Percentiles rank a stretch among this genome's conserved stretches.
These are phyloP conservation scores for Ictalurus furcatus DNA, from an alignment of 2,113 vertebrate species.

Conservation along the genomic window DNA sequence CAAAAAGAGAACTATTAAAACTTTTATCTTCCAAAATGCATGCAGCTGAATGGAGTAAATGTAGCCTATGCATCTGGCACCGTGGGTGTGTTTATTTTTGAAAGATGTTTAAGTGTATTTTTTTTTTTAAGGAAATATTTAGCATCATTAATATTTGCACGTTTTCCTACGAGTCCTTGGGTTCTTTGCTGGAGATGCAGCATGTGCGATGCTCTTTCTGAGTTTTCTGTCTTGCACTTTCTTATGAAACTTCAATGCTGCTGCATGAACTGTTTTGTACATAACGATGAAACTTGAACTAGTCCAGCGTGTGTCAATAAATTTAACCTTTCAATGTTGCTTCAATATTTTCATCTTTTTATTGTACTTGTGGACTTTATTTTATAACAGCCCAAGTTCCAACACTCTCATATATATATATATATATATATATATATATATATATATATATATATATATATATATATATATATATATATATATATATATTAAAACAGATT, in stretches of 20 bases:
- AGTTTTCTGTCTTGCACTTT: constrained; percentile 73
- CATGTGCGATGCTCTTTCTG: constrained; percentile 67
- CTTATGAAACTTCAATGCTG: constrained; percentile 66
- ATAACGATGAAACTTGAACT: constrained; percentile 61
- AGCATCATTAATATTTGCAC: constrained; percentile 55
- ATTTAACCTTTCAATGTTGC: constrained; percentile 52
- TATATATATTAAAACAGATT: too few species aligned
- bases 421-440: too few species aligned
- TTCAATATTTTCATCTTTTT: constrained; percentile 4
- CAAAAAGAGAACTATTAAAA: constrained; percentile 47
- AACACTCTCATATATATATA: neutral
- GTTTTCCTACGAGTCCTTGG: constrained; percentile 54
- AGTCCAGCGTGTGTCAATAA: constrained; percentile 63
- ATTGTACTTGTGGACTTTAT: neutral
- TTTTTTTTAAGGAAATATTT: constrained; percentile 41
- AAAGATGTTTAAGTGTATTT: constrained; percentile 57
- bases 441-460: too few species aligned
- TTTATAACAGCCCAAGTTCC: neutral
- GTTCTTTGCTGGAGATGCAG: constrained; percentile 58
- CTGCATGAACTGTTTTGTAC: constrained; percentile 76
- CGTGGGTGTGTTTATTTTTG: constrained; percentile 24
- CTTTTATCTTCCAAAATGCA: constrained; percentile 42
- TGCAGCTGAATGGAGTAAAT: constrained; percentile 47
- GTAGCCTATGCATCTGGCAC: constrained; percentile 43
- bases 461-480: too few species aligned